These are phyloP conservation scores for Cynocephalus volans DNA, from an alignment of 2,113 vertebrate genomes.

Conservation along the genomic window DNA sequence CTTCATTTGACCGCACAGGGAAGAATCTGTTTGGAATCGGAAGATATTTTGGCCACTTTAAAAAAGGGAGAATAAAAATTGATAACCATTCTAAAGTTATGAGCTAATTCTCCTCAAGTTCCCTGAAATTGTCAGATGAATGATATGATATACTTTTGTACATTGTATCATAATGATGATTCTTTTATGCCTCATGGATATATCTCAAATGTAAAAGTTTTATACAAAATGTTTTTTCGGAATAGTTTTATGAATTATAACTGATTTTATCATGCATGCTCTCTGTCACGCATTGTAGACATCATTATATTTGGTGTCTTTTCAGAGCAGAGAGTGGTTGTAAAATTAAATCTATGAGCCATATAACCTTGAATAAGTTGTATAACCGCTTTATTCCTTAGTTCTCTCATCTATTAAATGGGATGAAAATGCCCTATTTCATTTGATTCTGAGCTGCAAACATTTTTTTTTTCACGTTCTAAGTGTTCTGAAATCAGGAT, in stretches of 20 bases:
- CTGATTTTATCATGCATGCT: neutral
- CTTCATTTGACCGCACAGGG: neutral
- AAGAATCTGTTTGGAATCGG: neutral
- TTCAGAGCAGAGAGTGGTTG: neutral
- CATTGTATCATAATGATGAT: neutral
- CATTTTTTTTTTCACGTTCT: neutral
- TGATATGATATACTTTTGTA: neutral
- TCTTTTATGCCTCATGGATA: conserved; percentile 25
- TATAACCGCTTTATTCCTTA: neutral
- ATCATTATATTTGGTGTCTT: neutral
- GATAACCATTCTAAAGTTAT: neutral
- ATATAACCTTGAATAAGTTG: neutral
- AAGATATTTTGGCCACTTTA: conserved; percentile 29
- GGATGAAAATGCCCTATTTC: neutral
- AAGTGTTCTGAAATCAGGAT: conserved; percentile 16
- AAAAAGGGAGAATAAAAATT: conserved; percentile 16
- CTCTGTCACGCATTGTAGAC: neutral
- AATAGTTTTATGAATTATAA: conserved; percentile 35
- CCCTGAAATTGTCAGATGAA: neutral
- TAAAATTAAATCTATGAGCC: neutral
- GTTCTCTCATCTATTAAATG: neutral
- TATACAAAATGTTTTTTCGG: conserved; percentile 29
- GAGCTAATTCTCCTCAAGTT: conserved; percentile 24
- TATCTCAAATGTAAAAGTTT: conserved; percentile 19
- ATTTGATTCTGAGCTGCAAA: conserved; percentile 41